phyloP scores from a whole-genome alignment of 2,797 vertebrate genomes.

The Tadarida brasiliensis region DNA sequence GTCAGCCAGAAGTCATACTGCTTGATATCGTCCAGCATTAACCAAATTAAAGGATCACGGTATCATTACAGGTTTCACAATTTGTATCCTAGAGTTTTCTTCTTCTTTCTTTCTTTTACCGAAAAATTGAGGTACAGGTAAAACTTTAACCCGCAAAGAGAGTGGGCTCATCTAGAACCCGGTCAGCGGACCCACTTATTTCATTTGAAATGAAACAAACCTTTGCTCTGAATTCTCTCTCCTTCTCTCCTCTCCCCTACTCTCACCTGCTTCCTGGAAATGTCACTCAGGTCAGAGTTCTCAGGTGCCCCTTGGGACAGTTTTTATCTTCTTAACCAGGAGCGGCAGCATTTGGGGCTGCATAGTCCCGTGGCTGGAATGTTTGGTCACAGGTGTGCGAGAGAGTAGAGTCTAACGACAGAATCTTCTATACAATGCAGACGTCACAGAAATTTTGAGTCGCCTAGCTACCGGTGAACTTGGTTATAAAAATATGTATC shows the following conservation, averaged over 20 bases:
- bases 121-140: constrained; percentile 55
- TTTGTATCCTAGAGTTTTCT: constrained; percentile 3
- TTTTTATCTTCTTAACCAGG: constrained; percentile 12
- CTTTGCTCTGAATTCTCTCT: constrained; percentile 40
- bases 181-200: constrained; percentile 71
- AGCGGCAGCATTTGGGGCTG: not conserved
- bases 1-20: constrained; percentile 74
- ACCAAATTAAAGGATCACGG: constrained; percentile 70
- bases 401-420: not conserved
- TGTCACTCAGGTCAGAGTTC: constrained; percentile 45
- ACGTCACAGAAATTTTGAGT: not conserved
- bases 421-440: not conserved
- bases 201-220: constrained; percentile 66
- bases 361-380: no score
- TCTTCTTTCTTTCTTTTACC: constrained; percentile 61
- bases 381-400: not conserved
- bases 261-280: constrained; percentile 58
- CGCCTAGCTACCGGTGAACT: constrained; percentile 5
- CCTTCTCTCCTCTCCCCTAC: not conserved
- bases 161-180: not conserved
- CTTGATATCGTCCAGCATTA: constrained; percentile 64
- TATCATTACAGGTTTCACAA: constrained; percentile 74
- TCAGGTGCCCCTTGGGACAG: constrained; percentile 43
- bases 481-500: not conserved
- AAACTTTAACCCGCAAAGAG: constrained; percentile 63